Conservation (phyloP, 2,113 vertebrate species). For the Cichladusa arquata region DNA sequence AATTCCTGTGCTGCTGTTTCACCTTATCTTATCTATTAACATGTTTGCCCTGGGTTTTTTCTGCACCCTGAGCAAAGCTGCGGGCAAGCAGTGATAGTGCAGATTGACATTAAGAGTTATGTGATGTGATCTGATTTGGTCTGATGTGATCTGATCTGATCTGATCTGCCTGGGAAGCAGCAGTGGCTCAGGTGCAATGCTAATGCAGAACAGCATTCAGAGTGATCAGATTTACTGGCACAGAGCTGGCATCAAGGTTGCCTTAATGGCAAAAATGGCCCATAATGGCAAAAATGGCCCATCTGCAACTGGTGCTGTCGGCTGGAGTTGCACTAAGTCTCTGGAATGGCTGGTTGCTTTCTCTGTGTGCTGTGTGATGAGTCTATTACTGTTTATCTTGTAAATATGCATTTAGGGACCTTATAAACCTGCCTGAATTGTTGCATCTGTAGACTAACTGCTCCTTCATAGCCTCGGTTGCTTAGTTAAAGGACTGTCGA, state of each 20-base stretch:
- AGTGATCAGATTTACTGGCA: background rate
- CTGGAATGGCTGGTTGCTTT: background rate
- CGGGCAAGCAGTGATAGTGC: background rate
- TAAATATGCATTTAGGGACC: slow-evolving; percentile 31
- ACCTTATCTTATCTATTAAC: background rate
- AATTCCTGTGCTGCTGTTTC: background rate
- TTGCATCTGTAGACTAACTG: slow-evolving; percentile 3
- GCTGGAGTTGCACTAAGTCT: background rate
- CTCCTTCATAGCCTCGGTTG: slow-evolving; percentile 6
- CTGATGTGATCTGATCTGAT: background rate
- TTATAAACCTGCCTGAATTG: slow-evolving; percentile 24
- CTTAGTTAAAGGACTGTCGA: background rate
- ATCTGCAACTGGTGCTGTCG: background rate
- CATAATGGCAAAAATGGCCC: background rate
- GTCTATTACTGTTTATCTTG: background rate
- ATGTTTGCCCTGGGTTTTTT: background rate
- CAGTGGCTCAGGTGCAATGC: background rate
- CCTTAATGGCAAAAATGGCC: background rate
- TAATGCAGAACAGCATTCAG: background rate
- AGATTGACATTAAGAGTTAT: background rate
- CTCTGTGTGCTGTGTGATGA: background rate
- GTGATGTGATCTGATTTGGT: background rate
- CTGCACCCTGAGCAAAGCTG: background rate
- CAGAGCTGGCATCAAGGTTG: background rate
- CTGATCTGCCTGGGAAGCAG: background rate